Conservation (phyloP, 2,888 invertebrate genomes). For the Leucoptera coffeella region DNA sequence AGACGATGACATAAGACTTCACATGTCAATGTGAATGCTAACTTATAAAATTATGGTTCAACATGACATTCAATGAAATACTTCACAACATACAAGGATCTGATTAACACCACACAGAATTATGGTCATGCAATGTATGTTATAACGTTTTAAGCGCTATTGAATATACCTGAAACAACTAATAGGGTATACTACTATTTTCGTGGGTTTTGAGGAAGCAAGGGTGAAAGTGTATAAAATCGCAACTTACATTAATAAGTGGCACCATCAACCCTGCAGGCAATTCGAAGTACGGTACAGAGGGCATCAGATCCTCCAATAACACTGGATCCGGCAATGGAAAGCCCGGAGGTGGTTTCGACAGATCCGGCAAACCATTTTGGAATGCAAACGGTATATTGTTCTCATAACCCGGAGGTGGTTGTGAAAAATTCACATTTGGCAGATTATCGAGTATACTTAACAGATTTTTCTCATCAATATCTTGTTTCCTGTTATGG, state of each 20-base stretch:
- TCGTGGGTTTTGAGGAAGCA: slow-evolving; percentile 7
- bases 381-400: slow-evolving; percentile 35
- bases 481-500: slow-evolving; percentile 3
- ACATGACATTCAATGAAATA: too few relatives aligned
- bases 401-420: slow-evolving; percentile 40
- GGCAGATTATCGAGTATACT: slow-evolving; percentile 23
- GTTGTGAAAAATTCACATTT: slow-evolving; percentile 40
- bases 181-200: too few relatives aligned
- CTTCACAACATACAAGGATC: too few relatives aligned
- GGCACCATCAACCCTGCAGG: slow-evolving; percentile 98
- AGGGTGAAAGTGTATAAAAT: slow-evolving; percentile 1
- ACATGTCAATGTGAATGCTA: too few relatives aligned
- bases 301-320: slow-evolving; percentile 79
- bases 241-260: slow-evolving; percentile 69
- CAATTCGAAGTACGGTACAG: slow-evolving; percentile 92
- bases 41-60: too few relatives aligned
- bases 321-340: slow-evolving; percentile 39
- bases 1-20: too few relatives aligned
- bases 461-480: slow-evolving; percentile 26
- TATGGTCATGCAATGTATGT: too few relatives aligned
- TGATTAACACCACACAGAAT: too few relatives aligned
- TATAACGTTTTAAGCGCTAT: too few relatives aligned
- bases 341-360: slow-evolving; percentile 83
- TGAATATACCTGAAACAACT: too few relatives aligned
- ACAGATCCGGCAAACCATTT: slow-evolving; percentile 71